Conservation (phyloP, 2,888 invertebrate species). For the Caenorhabditis becei region DNA sequence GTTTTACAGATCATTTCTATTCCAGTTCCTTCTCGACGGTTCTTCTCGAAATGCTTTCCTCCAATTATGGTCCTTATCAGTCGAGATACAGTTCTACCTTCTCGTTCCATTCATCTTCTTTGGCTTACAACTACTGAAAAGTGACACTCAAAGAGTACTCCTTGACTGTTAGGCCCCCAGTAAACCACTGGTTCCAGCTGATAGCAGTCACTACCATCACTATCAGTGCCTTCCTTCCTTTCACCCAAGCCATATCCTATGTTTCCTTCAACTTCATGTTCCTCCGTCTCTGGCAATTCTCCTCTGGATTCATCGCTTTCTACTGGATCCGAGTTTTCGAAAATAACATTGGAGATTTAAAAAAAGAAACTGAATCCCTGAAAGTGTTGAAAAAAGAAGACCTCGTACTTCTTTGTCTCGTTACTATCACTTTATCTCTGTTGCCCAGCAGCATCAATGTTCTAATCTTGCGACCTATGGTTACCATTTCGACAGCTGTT, state of each 20-base stretch:
- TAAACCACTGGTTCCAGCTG: neutral
- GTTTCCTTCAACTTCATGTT: conserved; percentile 57
- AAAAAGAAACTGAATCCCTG: neutral
- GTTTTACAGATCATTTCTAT: neutral
- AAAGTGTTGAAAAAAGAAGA: neutral
- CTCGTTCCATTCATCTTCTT: conserved; percentile 58
- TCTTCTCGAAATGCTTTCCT: conserved; percentile 53
- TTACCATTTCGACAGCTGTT: conserved; percentile 14
- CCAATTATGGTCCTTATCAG: conserved; percentile 52
- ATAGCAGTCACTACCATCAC: conserved; percentile 18
- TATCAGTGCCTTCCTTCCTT: conserved; percentile 11
- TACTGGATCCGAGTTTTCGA: conserved; percentile 8
- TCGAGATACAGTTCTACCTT: conserved; percentile 61
- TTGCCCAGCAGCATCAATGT: conserved; percentile 2
- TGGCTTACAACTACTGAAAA: conserved; percentile 38
- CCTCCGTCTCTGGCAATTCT: conserved; percentile 53
- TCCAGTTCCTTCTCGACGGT: conserved; percentile 57
- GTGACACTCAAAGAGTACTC: conserved; percentile 18
- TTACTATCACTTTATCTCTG: neutral
- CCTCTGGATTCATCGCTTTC: conserved; percentile 24
- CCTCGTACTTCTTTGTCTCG: neutral
- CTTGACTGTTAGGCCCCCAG: neutral
- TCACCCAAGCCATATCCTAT: conserved; percentile 39
- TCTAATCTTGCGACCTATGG: conserved; percentile 3
- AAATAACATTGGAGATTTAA: neutral